Base-by-base conservation (phyloP, 1,140 invertebrate genomes). In the Eupristina koningsbergeri region DNA sequence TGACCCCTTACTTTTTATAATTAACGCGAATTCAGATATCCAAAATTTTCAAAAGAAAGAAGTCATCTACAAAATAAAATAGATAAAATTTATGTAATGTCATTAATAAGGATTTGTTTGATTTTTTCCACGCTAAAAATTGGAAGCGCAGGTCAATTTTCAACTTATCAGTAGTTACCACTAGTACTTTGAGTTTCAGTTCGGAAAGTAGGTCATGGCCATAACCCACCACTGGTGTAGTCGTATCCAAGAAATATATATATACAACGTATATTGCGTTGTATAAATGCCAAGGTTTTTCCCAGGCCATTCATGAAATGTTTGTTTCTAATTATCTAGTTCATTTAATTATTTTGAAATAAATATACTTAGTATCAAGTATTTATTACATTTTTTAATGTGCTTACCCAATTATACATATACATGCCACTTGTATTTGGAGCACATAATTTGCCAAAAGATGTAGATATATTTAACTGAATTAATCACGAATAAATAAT, bases 141-240 rank as follows among this genome's bases (percentile, higher is more conserved):
- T 53, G 63, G 69, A 75, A 47, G 80, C 58, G 61, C 61, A 74
- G 74, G 69, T 8, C 36, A 81, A 39, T 75, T 63, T 81, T 29
- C 9, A 0, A 3, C 71, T 13, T 5, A 1, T n/a, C 2, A 11
- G 29, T 50, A 9, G 31, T 19, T 1, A 71, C 67, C 34, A 5
- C 50, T 19, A 53, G 19, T 58, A 36, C 15, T 13, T 31, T 17
- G 34, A 17, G 8, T 34, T 71, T 7, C 36, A 71, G 36, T 22
- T 71, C 1, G 8, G 29, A 69, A 78, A 83, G 0, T 41, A 61
- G 81, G 75, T 77, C 75, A 78, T 0, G 81, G 64, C 47, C 81
- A 78, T 77, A 34, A 76, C 8, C 45, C 53, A 11, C 31, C 53
- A 2, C 3, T 26, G 9, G 3, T 58, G 22, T 5, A 26, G 22